Percentiles rank a stretch among this genome's conserved stretches.
Evolutionary conservation across 2,113 vertebrate species (phyloP).

Genomic region (Etheostoma cragini): DNA sequence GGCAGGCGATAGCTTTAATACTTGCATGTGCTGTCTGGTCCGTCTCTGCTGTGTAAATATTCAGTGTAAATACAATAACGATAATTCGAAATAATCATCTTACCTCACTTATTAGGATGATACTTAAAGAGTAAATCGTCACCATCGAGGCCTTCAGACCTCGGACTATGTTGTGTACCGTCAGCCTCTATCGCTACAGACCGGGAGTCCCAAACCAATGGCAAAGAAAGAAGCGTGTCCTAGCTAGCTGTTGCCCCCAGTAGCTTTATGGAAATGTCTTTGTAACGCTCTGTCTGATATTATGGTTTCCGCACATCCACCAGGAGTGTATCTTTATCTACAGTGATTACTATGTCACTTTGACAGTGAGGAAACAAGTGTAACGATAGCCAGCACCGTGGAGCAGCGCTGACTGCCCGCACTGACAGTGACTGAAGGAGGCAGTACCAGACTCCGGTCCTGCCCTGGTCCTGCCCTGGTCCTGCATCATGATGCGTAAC

Average conservation of each 20-base stretch:
- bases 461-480: neutral
- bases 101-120: constrained; percentile 60
- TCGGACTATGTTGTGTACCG: constrained; percentile 45
- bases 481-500: neutral
- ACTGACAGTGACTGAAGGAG: neutral
- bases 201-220: neutral
- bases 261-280: constrained; percentile 10
- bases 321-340: neutral
- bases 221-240: neutral
- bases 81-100: neutral
- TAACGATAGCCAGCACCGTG: neutral
- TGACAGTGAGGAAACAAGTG: constrained; percentile 9
- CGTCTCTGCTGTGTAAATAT: neutral
- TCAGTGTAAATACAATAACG: neutral
- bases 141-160: constrained; percentile 61
- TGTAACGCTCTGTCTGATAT: neutral
- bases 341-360: neutral
- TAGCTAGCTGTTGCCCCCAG: neutral
- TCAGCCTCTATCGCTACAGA: constrained; percentile 3
- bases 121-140: neutral
- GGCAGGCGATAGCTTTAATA: neutral
- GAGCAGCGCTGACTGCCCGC: constrained; percentile 18
- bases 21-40: neutral
- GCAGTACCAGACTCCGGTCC: neutral
- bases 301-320: constrained; percentile 1